phyloP scores from a whole-genome alignment of 2,888 invertebrate species.

The Lamproptera curius region DNA sequence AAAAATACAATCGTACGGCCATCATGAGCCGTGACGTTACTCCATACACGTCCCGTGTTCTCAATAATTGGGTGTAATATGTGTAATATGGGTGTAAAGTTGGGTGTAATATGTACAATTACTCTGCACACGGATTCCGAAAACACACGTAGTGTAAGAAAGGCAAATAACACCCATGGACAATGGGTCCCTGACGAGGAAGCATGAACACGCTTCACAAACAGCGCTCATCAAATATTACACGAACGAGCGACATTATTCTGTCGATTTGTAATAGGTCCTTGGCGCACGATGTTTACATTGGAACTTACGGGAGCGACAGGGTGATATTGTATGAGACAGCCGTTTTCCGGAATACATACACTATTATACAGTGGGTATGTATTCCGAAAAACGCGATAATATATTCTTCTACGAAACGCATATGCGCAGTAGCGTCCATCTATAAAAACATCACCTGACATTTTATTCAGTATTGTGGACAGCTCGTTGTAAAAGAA shows the following conservation, averaged over 20 bases:
- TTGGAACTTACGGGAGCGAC: conserved; percentile 56
- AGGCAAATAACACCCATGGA: conserved; percentile 63
- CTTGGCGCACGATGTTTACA: conserved; percentile 63
- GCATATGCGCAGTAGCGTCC: conserved; percentile 15
- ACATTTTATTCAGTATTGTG: no score
- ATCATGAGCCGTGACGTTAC: no score
- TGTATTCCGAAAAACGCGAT: no score
- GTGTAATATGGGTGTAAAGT: no score
- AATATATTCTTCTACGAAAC: conserved; percentile 10
- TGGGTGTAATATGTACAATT: no score
- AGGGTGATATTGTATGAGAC: conserved; percentile 40
- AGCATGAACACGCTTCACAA: conserved; percentile 73
- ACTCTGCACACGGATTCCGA: no score
- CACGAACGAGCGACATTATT: conserved; percentile 61
- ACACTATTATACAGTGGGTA: neutral
- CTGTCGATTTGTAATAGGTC: conserved; percentile 62
- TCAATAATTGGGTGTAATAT: no score
- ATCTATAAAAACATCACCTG: no score
- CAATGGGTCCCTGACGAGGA: conserved; percentile 72
- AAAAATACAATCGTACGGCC: no score
- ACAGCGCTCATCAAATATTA: conserved; percentile 71
- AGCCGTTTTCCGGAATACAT: conserved; percentile 25
- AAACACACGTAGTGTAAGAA: conserved; percentile 54
- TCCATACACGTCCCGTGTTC: no score
- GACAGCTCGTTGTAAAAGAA: conserved; percentile 25